Evolutionary conservation across 2,113 vertebrate genomes (phyloP), one percentile per base, ranked within the genome.

Genomic region (Dipodomys ordii): DNA sequence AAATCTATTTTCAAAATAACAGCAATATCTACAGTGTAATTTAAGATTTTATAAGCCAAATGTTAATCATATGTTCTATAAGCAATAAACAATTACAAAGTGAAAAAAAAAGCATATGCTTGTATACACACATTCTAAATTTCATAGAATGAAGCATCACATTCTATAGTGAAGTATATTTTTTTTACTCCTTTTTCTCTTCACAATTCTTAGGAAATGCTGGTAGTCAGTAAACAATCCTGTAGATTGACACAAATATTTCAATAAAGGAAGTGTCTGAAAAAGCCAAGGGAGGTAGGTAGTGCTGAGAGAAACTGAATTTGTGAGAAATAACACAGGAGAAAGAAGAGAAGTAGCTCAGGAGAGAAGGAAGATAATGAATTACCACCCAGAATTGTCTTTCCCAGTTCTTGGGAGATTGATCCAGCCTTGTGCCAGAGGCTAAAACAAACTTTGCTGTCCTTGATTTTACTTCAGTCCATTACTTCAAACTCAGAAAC

Each of bases 371-470:
- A 12, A 49, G 49, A 2, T 49, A 49, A 49, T 49, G 49, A 49
- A 49, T 49, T 49, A 49, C 8, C 10, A 49, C n/a, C 9, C 20
- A 15, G 15, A 83, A 20, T 20, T 22, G 4, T 39, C 28, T 62
- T 13, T 68, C 9, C 62, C 25, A 25, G 10, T 19, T 20, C 27
- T 30, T 72, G 28, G 32, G 18, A 28, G 19, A 39, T 27, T 49
- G 35, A 77, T 20, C 25, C 25, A 71, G 57, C 9, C 22, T 22
- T 18, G 11, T 6, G 15, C 62, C 20, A 20, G 67, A 39, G 27
- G 30, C 35, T 25, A 20, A 30, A 3, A 11, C 3, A 23, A 30
- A 20, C 10, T 0, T 39, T 18, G 6, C 3, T 2, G 0, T 30
- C 16, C 0, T 27, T 44, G 20, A 5, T 46, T 46, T 35, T 57